A percentile compares a stretch with the other conserved stretches of the same genome.
Conservation (phyloP, 2,113 vertebrate species). For the Brienomyrus brachyistius region DNA sequence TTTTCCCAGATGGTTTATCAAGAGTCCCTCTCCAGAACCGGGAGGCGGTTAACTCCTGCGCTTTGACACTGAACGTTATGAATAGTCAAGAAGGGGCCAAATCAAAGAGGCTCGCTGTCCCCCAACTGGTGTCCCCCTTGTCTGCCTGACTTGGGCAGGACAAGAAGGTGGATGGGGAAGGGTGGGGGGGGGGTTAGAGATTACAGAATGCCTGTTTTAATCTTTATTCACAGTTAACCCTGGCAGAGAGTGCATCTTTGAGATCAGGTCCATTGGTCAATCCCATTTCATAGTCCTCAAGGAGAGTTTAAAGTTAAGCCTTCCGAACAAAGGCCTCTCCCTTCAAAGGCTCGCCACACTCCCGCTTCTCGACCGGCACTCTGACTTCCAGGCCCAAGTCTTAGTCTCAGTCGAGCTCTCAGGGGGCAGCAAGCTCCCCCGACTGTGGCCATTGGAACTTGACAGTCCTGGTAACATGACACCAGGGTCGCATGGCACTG, state of each 20-base stretch:
- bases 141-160: constrained; percentile 45
- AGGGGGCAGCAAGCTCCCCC: neutral
- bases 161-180: constrained; percentile 50
- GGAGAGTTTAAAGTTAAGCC: constrained; percentile 73
- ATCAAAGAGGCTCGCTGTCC: constrained; percentile 55
- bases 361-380: neutral
- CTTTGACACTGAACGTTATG: constrained; percentile 59
- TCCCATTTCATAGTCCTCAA: constrained; percentile 61
- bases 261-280: constrained; percentile 70
- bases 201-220: constrained; percentile 46
- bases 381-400: neutral
- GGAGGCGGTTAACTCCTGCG: constrained; percentile 47
- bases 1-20: constrained; percentile 52
- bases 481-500: neutral
- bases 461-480: neutral
- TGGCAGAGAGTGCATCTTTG: constrained; percentile 57
- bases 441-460: neutral
- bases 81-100: constrained; percentile 44
- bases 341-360: constrained; percentile 57
- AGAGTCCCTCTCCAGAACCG: neutral
- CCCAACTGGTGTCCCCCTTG: constrained; percentile 58
- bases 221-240: constrained; percentile 74
- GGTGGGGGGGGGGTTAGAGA: constrained; percentile 31
- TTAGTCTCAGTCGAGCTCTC: neutral
- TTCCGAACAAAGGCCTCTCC: constrained; percentile 60